phyloP scores from a whole-genome alignment of 2,113 vertebrate species.

The Cyanoliseus patagonus region DNA sequence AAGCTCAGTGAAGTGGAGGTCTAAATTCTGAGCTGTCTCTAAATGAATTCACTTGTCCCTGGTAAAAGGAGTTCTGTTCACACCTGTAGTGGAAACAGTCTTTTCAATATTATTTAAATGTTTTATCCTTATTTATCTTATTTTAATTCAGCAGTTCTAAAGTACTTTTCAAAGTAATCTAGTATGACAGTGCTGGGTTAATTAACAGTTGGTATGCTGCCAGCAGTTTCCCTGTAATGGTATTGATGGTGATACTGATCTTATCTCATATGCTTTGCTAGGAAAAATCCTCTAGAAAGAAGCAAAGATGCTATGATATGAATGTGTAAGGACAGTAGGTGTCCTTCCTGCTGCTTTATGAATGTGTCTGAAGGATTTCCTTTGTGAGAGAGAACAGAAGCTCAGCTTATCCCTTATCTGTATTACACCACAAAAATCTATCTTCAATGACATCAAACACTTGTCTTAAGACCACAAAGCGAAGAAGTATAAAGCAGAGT shows the following conservation, averaged over 20 bases:
- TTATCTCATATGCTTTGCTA: slow-evolving; percentile 23
- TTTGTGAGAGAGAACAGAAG: slow-evolving; percentile 28
- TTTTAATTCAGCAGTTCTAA: slow-evolving; percentile 25
- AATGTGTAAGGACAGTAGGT: slow-evolving; percentile 53
- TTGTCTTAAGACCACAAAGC: slow-evolving; percentile 28
- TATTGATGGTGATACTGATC: slow-evolving; percentile 63
- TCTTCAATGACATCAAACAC: slow-evolving; percentile 44
- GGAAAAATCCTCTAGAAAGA: neutral
- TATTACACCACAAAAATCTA: slow-evolving; percentile 1
- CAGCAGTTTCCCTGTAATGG: neutral
- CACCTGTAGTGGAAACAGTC: neutral
- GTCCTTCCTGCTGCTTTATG: slow-evolving; percentile 61
- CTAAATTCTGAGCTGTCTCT: slow-evolving; percentile 37
- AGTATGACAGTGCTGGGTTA: slow-evolving; percentile 55
- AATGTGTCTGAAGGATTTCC: slow-evolving; percentile 33
- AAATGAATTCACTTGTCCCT: slow-evolving; percentile 6
- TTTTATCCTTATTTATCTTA: slow-evolving; percentile 51
- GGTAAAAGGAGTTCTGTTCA: neutral
- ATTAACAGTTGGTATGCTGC: slow-evolving; percentile 54
- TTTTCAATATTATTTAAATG: slow-evolving; percentile 27
- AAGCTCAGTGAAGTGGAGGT: slow-evolving; percentile 33
- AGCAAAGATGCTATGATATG: neutral
- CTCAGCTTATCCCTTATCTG: neutral
- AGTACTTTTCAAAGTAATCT: slow-evolving; percentile 50
- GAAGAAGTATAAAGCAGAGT: neutral